These are phyloP conservation scores for Jacana jacana DNA, from an alignment of 2,113 vertebrate species.

Conservation along the genomic window DNA sequence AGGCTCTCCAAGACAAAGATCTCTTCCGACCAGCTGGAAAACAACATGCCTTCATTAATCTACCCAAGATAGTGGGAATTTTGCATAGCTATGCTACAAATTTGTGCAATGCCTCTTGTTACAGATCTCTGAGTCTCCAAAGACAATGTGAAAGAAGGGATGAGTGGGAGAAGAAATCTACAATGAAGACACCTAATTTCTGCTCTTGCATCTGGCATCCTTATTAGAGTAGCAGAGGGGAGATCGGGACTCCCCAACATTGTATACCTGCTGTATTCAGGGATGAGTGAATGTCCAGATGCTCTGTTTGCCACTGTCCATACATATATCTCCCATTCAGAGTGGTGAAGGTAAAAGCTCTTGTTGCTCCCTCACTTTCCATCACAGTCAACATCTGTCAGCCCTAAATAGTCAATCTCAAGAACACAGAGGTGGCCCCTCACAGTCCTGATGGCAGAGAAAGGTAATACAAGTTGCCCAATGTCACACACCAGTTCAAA, in stretches of 20 bases:
- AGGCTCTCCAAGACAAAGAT: background rate
- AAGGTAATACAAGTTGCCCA: background rate
- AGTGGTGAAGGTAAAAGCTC: background rate
- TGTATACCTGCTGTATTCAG: background rate
- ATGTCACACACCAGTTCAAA: background rate
- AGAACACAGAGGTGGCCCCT: background rate
- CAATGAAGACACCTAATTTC: background rate
- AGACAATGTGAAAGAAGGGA: background rate
- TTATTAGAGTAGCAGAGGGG: background rate
- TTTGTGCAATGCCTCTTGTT: background rate
- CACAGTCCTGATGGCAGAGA: background rate
- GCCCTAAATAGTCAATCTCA: background rate
- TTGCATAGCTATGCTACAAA: background rate
- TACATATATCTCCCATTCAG: background rate
- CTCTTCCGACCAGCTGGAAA: conserved; percentile 6
- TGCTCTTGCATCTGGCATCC: background rate
- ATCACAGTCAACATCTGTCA: background rate
- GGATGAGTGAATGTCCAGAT: background rate
- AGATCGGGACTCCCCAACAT: background rate
- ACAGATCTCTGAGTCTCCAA: background rate
- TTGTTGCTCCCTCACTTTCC: background rate
- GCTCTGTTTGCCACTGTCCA: background rate
- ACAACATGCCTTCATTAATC: background rate
- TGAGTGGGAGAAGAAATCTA: background rate
- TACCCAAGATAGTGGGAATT: background rate